Evolutionary conservation across 92 coral and sea anemone genomes (phyloP).

Genomic region (Scolanthus callimorphus): DNA sequence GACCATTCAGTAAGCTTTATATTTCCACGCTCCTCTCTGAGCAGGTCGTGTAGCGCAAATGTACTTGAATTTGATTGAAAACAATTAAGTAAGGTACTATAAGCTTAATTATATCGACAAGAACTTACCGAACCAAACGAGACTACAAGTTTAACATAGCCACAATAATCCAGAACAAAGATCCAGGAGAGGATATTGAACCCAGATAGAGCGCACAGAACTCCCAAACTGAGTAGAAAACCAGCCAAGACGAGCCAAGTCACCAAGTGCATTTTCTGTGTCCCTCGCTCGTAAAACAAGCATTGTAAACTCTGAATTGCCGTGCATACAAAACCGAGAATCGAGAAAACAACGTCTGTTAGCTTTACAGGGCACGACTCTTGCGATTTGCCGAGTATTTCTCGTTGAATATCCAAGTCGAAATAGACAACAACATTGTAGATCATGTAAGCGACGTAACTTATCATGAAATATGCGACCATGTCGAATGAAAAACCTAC

Average conservation of each 20-base stretch:
- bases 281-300: conserved; percentile 60
- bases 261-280: conserved; percentile 48
- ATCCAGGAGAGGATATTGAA: conserved; percentile 48
- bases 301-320: conserved; percentile 49
- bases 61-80: too few species aligned
- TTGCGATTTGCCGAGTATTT: conserved; percentile 30
- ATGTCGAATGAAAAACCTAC: conserved; percentile 86
- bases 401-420: conserved; percentile 33
- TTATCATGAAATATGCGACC: conserved; percentile 65
- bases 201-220: conserved; percentile 30
- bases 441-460: conserved; percentile 63
- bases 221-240: conserved; percentile 32
- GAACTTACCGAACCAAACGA: conserved; percentile 77
- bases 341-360: conserved; percentile 64
- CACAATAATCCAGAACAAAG: conserved; percentile 67
- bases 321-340: conserved; percentile 61
- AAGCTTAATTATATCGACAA: background rate
- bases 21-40: too few species aligned
- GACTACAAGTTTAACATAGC: conserved; percentile 71
- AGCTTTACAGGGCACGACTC: conserved; percentile 69
- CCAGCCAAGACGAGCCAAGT: conserved; percentile 35
- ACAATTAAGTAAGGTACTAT: too few species aligned
- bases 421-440: conserved; percentile 69
- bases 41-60: too few species aligned
- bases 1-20: too few species aligned